Evolutionary conservation across 2,797 vertebrate genomes (phyloP).

Genomic region (Sciurus vulgaris): DNA sequence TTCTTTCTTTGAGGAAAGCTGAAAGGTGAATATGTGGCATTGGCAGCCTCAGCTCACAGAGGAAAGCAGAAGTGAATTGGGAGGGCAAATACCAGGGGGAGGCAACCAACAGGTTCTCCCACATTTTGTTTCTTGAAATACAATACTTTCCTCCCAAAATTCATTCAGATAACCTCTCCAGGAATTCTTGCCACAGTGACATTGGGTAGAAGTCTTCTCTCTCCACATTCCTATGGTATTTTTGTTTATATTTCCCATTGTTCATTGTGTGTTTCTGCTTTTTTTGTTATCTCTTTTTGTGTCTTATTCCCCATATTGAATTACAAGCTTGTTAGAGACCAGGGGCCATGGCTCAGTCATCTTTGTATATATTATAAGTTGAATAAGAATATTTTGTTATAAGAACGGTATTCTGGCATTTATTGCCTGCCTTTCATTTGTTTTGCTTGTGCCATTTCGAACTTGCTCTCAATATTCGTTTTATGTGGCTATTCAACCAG

Average conservation of each 20-base stretch:
- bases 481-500: constrained; percentile 75
- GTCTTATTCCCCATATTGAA: constrained; percentile 38
- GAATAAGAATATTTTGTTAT: constrained; percentile 25
- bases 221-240: background rate
- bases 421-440: constrained; percentile 2
- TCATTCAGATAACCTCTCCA: background rate
- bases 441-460: constrained; percentile 38
- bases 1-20: background rate
- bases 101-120: background rate
- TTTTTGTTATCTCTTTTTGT: background rate
- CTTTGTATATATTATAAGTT: background rate
- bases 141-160: background rate
- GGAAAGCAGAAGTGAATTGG: background rate
- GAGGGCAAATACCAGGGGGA: background rate
- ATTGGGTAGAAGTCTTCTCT: background rate
- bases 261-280: background rate
- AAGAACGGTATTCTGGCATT: constrained; percentile 48
- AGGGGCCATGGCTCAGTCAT: background rate
- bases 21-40: background rate
- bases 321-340: constrained; percentile 13
- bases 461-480: background rate
- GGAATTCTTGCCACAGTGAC: background rate
- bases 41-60: background rate
- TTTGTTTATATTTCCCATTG: constrained; percentile 6
- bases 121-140: constrained; percentile 54